A percentile compares a stretch with the other conserved stretches of the same genome.
phyloP scores from a whole-genome alignment of 1,140 invertebrate genomes.

The Cotesia vestalis region DNA sequence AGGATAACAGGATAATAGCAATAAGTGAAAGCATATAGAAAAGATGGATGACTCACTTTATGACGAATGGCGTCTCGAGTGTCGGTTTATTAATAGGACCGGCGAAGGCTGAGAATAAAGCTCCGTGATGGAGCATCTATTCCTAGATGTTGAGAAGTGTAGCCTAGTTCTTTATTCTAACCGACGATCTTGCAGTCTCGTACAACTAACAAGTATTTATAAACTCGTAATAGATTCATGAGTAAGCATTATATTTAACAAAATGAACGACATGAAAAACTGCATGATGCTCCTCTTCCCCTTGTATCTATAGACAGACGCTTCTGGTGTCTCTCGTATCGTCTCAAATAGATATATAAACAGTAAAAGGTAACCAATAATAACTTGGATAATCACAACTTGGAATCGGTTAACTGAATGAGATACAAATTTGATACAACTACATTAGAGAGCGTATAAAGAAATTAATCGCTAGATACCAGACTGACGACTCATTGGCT shows the following conservation, averaged over 20 bases:
- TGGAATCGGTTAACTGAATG: constrained; percentile 7
- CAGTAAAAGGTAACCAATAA: background rate
- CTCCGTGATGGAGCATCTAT: constrained; percentile 23
- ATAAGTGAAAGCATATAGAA: constrained; percentile 3
- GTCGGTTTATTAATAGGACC: constrained; percentile 22
- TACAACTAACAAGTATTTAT: background rate
- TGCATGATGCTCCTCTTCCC: no score
- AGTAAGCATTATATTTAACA: background rate
- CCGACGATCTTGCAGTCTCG: background rate
- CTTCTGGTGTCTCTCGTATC: background rate
- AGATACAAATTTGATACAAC: background rate
- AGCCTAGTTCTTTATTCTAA: constrained; percentile 27
- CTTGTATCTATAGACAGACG: constrained; percentile 3
- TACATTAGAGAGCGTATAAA: background rate
- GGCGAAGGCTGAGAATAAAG: constrained; percentile 23
- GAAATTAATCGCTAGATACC: background rate
- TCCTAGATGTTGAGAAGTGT: constrained; percentile 1
- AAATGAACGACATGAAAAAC: background rate
- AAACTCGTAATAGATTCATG: constrained; percentile 20
- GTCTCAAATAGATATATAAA: constrained; percentile 5
- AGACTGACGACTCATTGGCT: constrained; percentile 24
- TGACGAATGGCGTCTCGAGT: constrained; percentile 23
- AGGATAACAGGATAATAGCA: background rate
- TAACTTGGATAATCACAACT: constrained; percentile 8
- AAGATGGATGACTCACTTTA: constrained; percentile 21